phyloP scores from a whole-genome alignment of 2,888 invertebrate genomes.

The Dryobotodes eremita region DNA sequence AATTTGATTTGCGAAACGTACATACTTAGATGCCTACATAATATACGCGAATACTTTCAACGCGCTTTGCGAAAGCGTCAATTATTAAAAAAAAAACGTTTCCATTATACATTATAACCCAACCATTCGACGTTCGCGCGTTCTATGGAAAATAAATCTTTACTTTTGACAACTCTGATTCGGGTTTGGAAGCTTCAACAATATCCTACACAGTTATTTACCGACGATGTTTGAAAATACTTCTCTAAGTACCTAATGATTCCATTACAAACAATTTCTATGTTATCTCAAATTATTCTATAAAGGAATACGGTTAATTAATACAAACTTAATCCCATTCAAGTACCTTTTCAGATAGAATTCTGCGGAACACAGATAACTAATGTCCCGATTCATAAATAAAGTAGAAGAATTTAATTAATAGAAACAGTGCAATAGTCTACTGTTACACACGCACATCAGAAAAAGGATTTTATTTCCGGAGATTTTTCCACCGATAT shows the following conservation, averaged over 20 bases:
- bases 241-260: constrained; percentile 19
- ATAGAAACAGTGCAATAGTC: constrained; percentile 74
- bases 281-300: constrained; percentile 16
- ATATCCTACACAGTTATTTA: constrained; percentile 45
- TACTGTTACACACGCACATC: constrained; percentile 53
- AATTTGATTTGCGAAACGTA: constrained; percentile 11
- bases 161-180: constrained; percentile 23
- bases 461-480: neutral
- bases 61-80: neutral
- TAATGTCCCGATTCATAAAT: constrained; percentile 70
- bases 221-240: constrained; percentile 29
- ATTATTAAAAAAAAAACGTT: neutral
- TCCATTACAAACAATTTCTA: constrained; percentile 11
- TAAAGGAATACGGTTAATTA: constrained; percentile 8
- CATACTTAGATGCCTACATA: neutral
- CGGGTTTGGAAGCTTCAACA: constrained; percentile 14
- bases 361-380: constrained; percentile 49
- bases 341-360: constrained; percentile 57
- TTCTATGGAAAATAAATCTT: constrained; percentile 28
- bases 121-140: neutral
- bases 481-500: constrained; percentile 18
- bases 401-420: constrained; percentile 80
- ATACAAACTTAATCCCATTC: constrained; percentile 25
- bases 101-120: neutral
- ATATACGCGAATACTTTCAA: constrained; percentile 4